A percentile compares a stretch with the other conserved stretches of the same genome.
Evolutionary conservation across 2,797 vertebrate species (phyloP).

Genomic region (Onychomys torridus): DNA sequence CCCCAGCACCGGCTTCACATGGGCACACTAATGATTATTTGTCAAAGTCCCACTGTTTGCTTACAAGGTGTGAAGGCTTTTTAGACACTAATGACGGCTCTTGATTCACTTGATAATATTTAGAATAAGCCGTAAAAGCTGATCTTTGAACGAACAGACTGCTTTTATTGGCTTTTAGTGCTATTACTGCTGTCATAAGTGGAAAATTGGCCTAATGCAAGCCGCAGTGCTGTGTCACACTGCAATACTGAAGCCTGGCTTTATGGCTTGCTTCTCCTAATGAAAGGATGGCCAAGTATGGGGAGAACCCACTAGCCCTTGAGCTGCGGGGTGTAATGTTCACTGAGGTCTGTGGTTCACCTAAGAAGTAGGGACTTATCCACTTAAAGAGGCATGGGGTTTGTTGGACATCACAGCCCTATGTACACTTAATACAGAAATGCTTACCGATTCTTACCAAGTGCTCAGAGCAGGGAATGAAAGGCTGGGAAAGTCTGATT

Average conservation of each 20-base stretch:
- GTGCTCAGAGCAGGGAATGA: too few relatives aligned
- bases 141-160: constrained; percentile 87
- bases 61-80: constrained; percentile 89
- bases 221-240: constrained; percentile 89
- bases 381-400: background rate
- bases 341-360: background rate
- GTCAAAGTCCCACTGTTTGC: constrained; percentile 91
- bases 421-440: background rate
- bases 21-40: constrained; percentile 89
- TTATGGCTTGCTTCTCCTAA: constrained; percentile 85
- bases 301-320: constrained; percentile 42
- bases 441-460: background rate
- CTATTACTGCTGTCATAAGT: constrained; percentile 89
- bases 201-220: constrained; percentile 90
- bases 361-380: background rate
- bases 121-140: constrained; percentile 90
- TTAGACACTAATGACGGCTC: constrained; percentile 89
- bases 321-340: background rate
- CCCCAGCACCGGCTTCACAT: constrained; percentile 83
- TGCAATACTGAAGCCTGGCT: constrained; percentile 83
- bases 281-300: constrained; percentile 68
- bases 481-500: background rate
- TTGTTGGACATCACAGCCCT: background rate
- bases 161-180: constrained; percentile 91
- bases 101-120: constrained; percentile 90